phyloP scores from a whole-genome alignment of 2,113 vertebrate species.

The Pseudopipra pipra region DNA sequence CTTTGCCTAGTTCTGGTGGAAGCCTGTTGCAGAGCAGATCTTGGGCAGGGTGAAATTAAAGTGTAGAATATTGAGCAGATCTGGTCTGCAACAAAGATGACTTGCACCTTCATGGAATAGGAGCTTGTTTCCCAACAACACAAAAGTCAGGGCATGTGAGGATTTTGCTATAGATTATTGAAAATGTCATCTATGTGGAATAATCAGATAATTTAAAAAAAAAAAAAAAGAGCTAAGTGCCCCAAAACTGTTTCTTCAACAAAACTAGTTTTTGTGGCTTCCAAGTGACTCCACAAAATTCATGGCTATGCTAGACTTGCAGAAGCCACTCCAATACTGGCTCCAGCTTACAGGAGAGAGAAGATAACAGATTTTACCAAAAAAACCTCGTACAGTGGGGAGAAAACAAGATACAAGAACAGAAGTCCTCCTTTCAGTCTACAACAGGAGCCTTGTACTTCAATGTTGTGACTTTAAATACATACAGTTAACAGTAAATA shows the following conservation, averaged over 20 bases:
- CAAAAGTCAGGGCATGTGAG: background rate
- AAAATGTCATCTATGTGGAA: background rate
- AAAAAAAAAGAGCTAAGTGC: background rate
- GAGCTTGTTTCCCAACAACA: background rate
- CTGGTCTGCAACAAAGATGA: background rate
- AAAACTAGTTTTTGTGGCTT: background rate
- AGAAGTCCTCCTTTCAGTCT: background rate
- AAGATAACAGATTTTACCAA: background rate
- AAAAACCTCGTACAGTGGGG: background rate
- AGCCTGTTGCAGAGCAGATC: background rate
- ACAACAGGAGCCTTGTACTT: background rate
- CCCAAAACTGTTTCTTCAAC: background rate
- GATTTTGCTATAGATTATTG: background rate
- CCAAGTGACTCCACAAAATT: background rate
- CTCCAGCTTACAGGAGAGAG: background rate
- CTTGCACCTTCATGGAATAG: background rate
- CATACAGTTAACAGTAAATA: background rate
- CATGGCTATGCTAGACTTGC: background rate
- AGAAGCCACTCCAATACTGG: background rate
- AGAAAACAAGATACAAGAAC: background rate
- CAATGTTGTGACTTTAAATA: background rate
- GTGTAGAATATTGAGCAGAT: background rate
- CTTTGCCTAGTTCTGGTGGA: background rate
- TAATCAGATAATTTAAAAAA: background rate
- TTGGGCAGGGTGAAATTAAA: background rate